Percentiles rank a stretch among this genome's conserved stretches.
These are phyloP conservation scores for Camarhynchus parvulus DNA, from an alignment of 2,113 vertebrate species.

Conservation along the genomic window DNA sequence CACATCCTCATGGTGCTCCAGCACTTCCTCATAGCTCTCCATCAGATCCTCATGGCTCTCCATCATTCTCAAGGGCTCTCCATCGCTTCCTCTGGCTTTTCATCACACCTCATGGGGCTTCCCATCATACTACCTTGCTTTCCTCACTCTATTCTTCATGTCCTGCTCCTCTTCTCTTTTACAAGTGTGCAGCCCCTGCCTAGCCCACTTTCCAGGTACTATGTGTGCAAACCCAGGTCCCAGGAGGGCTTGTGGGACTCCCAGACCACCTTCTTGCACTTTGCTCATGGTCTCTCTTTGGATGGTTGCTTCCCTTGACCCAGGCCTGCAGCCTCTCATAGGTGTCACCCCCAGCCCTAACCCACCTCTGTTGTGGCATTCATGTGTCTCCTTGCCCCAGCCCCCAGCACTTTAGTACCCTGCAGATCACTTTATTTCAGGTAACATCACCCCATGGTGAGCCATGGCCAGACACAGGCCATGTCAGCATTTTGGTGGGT, in stretches of 20 bases:
- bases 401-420: background rate
- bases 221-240: background rate
- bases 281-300: background rate
- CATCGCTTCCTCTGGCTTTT: background rate
- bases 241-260: background rate
- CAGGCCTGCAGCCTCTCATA: background rate
- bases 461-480: fast-evolving
- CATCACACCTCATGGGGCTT: background rate
- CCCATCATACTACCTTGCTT: background rate
- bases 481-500: fast-evolving
- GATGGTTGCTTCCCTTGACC: background rate
- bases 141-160: background rate
- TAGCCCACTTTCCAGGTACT: background rate
- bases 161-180: background rate
- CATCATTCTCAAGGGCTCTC: background rate
- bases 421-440: background rate
- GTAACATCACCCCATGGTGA: background rate
- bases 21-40: background rate
- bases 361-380: background rate
- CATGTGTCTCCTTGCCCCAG: background rate
- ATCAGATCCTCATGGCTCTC: background rate
- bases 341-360: background rate
- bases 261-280: background rate
- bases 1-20: background rate
- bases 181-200: fast-evolving